Conservation (phyloP, 1,140 invertebrate species). For the Paraescarpia echinospica region DNA sequence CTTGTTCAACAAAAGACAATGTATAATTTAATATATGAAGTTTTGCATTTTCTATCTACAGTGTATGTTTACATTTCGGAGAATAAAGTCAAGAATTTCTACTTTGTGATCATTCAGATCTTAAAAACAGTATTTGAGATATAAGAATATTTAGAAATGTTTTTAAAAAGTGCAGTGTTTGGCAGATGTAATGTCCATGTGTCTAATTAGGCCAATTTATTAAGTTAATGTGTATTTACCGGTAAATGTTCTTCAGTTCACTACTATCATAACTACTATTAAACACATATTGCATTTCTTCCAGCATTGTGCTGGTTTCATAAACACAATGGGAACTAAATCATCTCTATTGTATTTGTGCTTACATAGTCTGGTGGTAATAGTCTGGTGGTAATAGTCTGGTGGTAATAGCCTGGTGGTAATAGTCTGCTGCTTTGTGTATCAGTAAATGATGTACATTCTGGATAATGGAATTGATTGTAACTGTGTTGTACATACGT, state of each 20-base stretch:
- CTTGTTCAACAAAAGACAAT: too few relatives aligned
- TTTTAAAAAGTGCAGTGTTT: too few relatives aligned
- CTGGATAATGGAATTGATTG: background rate
- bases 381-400: background rate
- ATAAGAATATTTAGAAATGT: background rate
- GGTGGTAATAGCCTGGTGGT: background rate
- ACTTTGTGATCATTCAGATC: background rate
- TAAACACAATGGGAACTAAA: background rate
- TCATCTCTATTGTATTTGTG: too few relatives aligned
- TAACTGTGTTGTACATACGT: background rate
- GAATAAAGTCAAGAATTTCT: background rate
- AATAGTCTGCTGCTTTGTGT: background rate
- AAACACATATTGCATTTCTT: background rate
- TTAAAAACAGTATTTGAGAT: background rate
- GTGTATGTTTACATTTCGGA: background rate
- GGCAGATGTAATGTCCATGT: too few relatives aligned
- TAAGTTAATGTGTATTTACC: too few relatives aligned
- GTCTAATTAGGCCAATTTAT: too few relatives aligned
- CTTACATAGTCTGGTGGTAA: background rate
- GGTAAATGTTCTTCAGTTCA: too few relatives aligned
- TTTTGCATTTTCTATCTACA: background rate
- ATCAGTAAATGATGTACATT: background rate
- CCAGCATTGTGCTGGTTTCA: background rate
- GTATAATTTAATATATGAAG: background rate
- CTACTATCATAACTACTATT: background rate